Percentiles rank a stretch among this genome's conserved stretches.
phyloP scores from a whole-genome alignment of 1,140 invertebrate genomes.

The Bombus polaris region DNA sequence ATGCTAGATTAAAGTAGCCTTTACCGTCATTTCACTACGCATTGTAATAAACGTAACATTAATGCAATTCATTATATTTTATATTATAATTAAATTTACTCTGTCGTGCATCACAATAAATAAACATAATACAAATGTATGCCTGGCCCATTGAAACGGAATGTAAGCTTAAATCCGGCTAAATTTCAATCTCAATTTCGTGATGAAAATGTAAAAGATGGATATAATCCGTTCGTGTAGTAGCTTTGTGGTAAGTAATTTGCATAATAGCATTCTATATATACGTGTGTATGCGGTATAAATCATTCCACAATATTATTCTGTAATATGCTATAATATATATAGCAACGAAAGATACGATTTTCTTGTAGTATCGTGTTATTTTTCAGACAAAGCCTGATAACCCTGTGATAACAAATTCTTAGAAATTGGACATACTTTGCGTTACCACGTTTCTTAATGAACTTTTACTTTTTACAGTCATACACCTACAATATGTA shows the following conservation, averaged over 20 bases:
- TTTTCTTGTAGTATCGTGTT: neutral
- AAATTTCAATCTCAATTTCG: neutral
- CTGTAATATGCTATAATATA: neutral
- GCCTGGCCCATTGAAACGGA: neutral
- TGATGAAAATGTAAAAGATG: neutral
- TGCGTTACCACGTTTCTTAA: too few relatives aligned
- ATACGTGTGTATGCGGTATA: neutral
- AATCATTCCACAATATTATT: neutral
- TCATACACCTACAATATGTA: too few relatives aligned
- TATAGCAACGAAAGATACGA: neutral
- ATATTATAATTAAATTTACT: neutral
- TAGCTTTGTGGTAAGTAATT: neutral
- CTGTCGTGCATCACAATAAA: neutral
- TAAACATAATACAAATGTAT: neutral
- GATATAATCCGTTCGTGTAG: neutral
- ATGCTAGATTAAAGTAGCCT: neutral
- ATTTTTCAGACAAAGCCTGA: fast-evolving
- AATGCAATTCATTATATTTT: neutral
- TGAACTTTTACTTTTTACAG: too few relatives aligned
- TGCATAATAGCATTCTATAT: neutral
- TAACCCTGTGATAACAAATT: neutral
- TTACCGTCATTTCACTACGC: neutral
- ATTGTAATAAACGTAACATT: neutral
- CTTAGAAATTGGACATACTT: neutral
- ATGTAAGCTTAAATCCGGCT: neutral